Evolutionary conservation across 2,797 vertebrate genomes (phyloP), one percentile per base, ranked within the genome.

Genomic region (Podarcis siculus): DNA sequence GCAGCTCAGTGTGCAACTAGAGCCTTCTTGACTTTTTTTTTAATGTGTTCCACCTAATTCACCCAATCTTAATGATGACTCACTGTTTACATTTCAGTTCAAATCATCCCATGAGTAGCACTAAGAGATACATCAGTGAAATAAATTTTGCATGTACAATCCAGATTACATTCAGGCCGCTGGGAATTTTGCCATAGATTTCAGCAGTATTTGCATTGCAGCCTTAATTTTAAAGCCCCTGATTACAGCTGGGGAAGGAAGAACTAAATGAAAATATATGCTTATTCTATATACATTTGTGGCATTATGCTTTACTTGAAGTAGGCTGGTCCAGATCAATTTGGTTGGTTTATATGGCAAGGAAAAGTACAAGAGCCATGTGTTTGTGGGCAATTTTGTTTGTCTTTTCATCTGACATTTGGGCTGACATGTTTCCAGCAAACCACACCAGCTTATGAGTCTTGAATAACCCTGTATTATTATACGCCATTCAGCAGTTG

Each of bases 381-480:
- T 83, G 67, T 90, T 93, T 92, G 85, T 88, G 90, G 79, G 32
- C 88, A 87, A 89, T 72, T 85, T 66, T 39, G 76, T 93, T 93
- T 89, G 90, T 90, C 79, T 88, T 94, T 94, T 87, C 78, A 91
- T 90, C 90, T 92, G 88, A 87, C 92, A 82, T 88, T 86, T 91
- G 30, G 58, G 84, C 87, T 92, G 89, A 92, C 89, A 91, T 3
- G 15, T 94, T 95, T 95, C 66, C 79, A 95, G 66, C 85, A 95
- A 95, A 94, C 81, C 90, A 91, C 89, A 95, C 55, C 87, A 79
- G 79, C 82, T 93, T 94, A 88, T 95, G 90, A 94, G 83, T 86
- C 87, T 92, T 92, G 71, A 92, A 87, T 85, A 83, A 86, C 30
- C 76, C 0, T 0, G 32, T 92, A 73, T 83, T 81, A 84, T 95